Evolutionary conservation across 37 sponge, comb jelly and placozoan genomes (phyloP).

Genomic region (Mnemiopsis leidyi): DNA sequence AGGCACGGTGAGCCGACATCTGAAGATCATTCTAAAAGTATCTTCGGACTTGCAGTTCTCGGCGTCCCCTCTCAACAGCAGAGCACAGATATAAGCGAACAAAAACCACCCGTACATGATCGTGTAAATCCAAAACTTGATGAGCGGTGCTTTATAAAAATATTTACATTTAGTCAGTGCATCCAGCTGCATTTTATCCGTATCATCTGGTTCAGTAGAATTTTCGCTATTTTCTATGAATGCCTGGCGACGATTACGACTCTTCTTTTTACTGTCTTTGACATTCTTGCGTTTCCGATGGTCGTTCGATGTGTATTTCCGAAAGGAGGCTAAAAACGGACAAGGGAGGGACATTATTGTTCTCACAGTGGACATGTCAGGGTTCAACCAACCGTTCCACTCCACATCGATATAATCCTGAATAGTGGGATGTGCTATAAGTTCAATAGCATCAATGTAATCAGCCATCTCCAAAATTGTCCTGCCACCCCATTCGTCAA

Average conservation of each 20-base stretch:
- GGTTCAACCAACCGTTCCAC: constrained; percentile 40
- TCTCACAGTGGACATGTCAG: background rate
- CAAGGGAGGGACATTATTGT: background rate
- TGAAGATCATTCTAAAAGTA: background rate
- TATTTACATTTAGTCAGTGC: background rate
- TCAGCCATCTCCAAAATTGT: constrained; percentile 20
- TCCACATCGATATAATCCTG: background rate
- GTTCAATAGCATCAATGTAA: background rate
- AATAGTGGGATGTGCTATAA: background rate
- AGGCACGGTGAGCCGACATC: background rate
- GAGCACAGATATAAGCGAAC: background rate
- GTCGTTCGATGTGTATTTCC: background rate
- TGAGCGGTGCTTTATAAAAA: constrained; percentile 17
- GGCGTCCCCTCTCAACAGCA: background rate
- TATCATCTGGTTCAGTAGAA: background rate
- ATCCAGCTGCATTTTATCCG: background rate
- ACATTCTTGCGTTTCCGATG: background rate
- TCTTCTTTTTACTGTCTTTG: background rate
- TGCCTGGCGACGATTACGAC: background rate
- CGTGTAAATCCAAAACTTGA: constrained; percentile 23
- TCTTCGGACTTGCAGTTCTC: background rate
- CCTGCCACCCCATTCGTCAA: background rate
- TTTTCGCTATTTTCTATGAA: background rate
- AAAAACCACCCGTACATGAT: background rate
- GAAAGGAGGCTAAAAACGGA: background rate